These are phyloP conservation scores for Cheilosia pagana DNA, from an alignment of 2,888 invertebrate species.

Conservation along the genomic window DNA sequence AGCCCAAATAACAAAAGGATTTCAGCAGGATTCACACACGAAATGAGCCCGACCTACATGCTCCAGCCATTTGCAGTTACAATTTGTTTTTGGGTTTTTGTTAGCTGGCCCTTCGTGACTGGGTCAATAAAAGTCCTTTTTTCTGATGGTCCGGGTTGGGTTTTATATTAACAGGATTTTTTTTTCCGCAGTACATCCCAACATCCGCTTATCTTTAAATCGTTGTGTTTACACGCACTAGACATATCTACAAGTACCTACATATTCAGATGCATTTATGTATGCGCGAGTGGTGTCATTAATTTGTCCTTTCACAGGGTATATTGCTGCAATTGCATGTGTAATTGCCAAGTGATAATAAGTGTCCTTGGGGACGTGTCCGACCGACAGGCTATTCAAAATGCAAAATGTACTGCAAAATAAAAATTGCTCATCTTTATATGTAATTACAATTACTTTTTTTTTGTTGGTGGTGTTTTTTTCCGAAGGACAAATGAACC, in stretches of 20 bases:
- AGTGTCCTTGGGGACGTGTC: conserved; percentile 68
- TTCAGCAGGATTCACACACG: conserved; percentile 59
- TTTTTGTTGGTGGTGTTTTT: not conserved
- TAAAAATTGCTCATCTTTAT: conserved; percentile 63
- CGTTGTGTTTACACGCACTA: conserved; percentile 52
- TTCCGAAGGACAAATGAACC: not conserved
- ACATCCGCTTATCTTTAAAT: conserved; percentile 69
- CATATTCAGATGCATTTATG: conserved; percentile 25
- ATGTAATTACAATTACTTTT: conserved; percentile 4
- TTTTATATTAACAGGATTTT: conserved; percentile 47
- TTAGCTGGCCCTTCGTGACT: conserved; percentile 49
- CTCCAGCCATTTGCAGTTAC: conserved; percentile 25
- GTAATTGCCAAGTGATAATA: conserved; percentile 73
- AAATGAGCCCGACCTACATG: conserved; percentile 54
- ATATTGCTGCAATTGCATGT: conserved; percentile 60
- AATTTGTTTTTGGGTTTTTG: not conserved
- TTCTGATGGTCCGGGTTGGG: conserved; percentile 39
- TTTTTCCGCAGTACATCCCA: conserved; percentile 20
- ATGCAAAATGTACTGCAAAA: conserved; percentile 63
- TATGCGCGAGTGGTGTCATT: conserved; percentile 53
- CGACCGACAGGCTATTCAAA: conserved; percentile 11
- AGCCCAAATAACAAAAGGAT: conserved; percentile 65
- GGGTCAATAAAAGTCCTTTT: conserved; percentile 72
- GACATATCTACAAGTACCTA: too few relatives aligned
- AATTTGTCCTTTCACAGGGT: conserved; percentile 59